Evolutionary conservation across 2,113 vertebrate genomes (phyloP).

Genomic region (Siphamia tubifer): DNA sequence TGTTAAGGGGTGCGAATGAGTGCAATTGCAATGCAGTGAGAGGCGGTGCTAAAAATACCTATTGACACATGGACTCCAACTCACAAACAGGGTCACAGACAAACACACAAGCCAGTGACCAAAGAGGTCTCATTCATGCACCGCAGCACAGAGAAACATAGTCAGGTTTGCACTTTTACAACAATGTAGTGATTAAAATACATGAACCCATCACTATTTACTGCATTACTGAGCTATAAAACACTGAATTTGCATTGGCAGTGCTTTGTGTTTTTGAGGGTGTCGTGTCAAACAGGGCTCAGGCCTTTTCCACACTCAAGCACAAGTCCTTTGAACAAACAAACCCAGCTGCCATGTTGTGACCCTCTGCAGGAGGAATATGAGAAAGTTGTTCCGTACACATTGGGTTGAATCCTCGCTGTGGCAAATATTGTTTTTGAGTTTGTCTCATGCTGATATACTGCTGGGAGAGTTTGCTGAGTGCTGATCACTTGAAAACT

Average conservation of each 20-base stretch:
- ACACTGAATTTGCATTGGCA: conserved; percentile 11
- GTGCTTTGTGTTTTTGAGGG: conserved; percentile 6
- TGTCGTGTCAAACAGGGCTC: conserved; percentile 21
- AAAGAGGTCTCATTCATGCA: conserved; percentile 56
- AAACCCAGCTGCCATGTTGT: conserved; percentile 52
- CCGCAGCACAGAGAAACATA: conserved; percentile 7
- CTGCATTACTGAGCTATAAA: neutral
- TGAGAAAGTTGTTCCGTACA: conserved; percentile 40
- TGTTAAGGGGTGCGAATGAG: conserved; percentile 68
- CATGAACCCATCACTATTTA: neutral
- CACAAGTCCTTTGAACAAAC: conserved; percentile 45
- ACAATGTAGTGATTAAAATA: neutral
- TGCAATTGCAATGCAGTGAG: conserved; percentile 82
- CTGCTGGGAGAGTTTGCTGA: conserved; percentile 12
- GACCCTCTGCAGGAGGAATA: conserved; percentile 37
- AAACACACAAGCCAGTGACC: conserved; percentile 55
- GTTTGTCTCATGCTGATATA: conserved; percentile 12
- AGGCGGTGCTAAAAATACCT: conserved; percentile 79
- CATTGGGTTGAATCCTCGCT: conserved; percentile 22
- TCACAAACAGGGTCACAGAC: conserved; percentile 70
- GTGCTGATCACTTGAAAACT: neutral
- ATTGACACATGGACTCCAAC: conserved; percentile 78
- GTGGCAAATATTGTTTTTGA: conserved; percentile 43
- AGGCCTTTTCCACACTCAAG: conserved; percentile 23
- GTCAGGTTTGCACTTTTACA: neutral